These are phyloP conservation scores for Poeciliopsis gracilis DNA, from an alignment of 2,797 vertebrate species.

Conservation along the genomic window DNA sequence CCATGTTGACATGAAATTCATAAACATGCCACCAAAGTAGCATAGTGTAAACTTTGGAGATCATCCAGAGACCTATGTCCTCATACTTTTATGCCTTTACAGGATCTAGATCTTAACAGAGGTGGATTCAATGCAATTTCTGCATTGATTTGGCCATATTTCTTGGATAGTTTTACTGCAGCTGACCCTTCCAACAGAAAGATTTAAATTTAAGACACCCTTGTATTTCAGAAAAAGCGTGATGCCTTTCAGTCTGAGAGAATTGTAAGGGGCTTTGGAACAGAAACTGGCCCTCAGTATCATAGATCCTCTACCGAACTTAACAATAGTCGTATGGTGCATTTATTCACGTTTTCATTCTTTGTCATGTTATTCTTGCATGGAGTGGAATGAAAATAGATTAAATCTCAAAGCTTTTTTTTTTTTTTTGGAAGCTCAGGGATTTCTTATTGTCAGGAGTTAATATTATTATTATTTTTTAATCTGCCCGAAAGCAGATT, in stretches of 20 bases:
- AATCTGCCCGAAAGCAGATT: slow-evolving; percentile 5
- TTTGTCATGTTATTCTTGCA: background rate
- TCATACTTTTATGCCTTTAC: background rate
- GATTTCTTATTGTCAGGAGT: background rate
- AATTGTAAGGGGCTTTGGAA: background rate
- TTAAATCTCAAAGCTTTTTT: background rate
- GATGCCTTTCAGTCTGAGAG: background rate
- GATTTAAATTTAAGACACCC: background rate
- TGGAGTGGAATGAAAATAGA: background rate
- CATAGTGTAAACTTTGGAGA: background rate
- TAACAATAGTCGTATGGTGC: background rate
- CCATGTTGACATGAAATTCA: background rate
- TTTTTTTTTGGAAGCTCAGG: background rate
- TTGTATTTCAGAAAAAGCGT: background rate
- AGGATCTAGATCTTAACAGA: background rate
- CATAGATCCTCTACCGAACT: background rate
- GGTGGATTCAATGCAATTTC: background rate
- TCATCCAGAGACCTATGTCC: background rate
- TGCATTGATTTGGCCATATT: background rate
- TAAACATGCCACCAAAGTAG: background rate
- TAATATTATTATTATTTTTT: background rate
- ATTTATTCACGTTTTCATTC: background rate
- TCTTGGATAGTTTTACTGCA: background rate
- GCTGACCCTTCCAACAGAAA: background rate
- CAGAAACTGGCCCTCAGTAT: background rate